Evolutionary conservation across 1,140 invertebrate species (phyloP), one percentile per base, ranked within the genome.

Genomic region (Macrocentrus cingulum): DNA sequence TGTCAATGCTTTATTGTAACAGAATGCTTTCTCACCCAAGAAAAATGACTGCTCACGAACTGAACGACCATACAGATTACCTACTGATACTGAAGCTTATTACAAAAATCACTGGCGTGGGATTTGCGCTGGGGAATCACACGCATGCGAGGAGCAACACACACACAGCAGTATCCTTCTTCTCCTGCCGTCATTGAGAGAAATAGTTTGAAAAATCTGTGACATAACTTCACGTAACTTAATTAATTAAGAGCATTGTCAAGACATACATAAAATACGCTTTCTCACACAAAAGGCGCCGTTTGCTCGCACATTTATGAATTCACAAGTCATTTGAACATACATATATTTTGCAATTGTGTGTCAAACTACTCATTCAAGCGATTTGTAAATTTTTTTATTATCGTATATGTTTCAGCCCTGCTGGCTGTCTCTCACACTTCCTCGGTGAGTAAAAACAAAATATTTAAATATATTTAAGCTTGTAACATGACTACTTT

Each of bases 161-260:
- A 51, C 29, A 51, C 25, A 34, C 18, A 36, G 48, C 37, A 32
- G 37, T 51, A 32, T 34, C 19, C 5, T 16, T 13, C 25, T 32
- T 29, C 23, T 5, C 1, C 1, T 8, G n/a, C 23, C 18, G 20
- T 15, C 18, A 55, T 62, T 61, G 58, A 63, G 68, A 67, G 62
- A 71, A 75, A 69, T 71, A 71, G 60, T 66, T 71, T 71, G 60
- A 73, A 45, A 71, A 71, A 70, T 71, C 56, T 72, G 68, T 77
- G 75, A 77, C 73, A 77, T 77, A 77, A 77, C 73, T 72, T 75
- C 72, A 68, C 67, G 57, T 65, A n/a, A n/a, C n/a, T n/a, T 74
- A 73, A 77, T 75, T 77, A 77, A 77, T 77, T 74, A 76, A 63
- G 65, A 68, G 68, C 72, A 75, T 75, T 75, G 72, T 73, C 63